A percentile compares a stretch with the other conserved stretches of the same genome.
phyloP scores from a whole-genome alignment of 2,113 vertebrate species.

The Leptosomus discolor region DNA sequence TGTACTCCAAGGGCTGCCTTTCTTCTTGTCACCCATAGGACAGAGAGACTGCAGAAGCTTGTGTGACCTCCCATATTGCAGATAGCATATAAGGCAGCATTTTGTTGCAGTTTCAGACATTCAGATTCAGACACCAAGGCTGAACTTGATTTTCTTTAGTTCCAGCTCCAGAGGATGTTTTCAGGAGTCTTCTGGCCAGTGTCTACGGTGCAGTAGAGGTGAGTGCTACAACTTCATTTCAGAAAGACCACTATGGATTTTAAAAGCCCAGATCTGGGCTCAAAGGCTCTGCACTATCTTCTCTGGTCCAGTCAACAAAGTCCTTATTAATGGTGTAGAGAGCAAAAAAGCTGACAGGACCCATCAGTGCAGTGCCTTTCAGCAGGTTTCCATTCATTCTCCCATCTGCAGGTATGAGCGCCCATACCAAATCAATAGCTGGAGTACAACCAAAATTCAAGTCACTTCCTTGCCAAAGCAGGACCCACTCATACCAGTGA shows the following conservation, averaged over 20 bases:
- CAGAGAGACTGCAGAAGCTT: background rate
- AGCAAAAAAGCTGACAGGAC: background rate
- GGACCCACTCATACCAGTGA: background rate
- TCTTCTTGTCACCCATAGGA: background rate
- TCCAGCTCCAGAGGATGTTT: background rate
- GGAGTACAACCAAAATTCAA: background rate
- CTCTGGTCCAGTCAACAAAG: background rate
- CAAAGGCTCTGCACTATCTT: background rate
- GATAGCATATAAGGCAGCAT: background rate
- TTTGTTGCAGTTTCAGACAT: background rate
- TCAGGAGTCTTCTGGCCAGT: background rate
- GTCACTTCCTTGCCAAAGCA: background rate
- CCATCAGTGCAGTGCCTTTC: background rate
- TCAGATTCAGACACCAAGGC: background rate
- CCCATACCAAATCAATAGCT: background rate
- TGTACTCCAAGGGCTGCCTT: background rate
- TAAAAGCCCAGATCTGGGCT: background rate
- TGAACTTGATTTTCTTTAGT: background rate
- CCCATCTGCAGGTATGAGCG: background rate
- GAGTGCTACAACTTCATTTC: background rate
- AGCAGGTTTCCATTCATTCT: background rate
- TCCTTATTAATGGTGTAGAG: background rate
- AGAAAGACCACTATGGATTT: background rate
- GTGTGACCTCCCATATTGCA: background rate
- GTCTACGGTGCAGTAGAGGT: background rate